Evolutionary conservation across 2,888 invertebrate species (phyloP), one percentile per base, ranked within the genome.

Genomic region (Campaea margaritaria): DNA sequence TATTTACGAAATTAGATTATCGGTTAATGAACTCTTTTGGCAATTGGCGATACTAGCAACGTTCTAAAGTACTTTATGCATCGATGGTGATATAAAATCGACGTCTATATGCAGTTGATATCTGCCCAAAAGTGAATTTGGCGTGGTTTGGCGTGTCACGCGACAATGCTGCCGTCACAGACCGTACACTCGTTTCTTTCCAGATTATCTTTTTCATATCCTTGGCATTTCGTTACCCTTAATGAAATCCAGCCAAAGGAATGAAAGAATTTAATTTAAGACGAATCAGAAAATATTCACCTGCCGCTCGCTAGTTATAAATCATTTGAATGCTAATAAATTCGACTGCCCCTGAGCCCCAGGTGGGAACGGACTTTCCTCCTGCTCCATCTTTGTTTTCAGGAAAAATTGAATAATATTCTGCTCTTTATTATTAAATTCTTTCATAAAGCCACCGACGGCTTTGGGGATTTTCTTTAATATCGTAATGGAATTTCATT

Each of bases 311-410:
- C 90, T 90, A 91, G 91, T 91, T 91, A 91, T 92, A 91, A 92
- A 92, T 92, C 90, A 91, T 92, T 91, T 91, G 90, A 91, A 92
- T 92, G 91, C 90, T 92, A 92, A 92, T 92, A 91, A 92, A 91
- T 92, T 91, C 91, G 85, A 89, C 87, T 87, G 85, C 81, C 85
- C 78, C 76, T 73, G 79, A 84, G 82, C 81, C 84, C 84, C 89
- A 89, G 90, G 89, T 89, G 88, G 86, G 78, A 83, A 86, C 85
- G 82, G 85, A 86, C 86, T 87, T 89, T 86, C 83, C 83, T 86
- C 85, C 82, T 82, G 81, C 85, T 85, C 81, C 85, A 85, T 89
- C 86, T 88, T 90, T 86, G 85, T 89, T 89, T 89, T 85, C 78
- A 77, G 75, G 81, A 86, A 86, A 89, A 89, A 89, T 85, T 85